A percentile compares a stretch with the other conserved stretches of the same genome.
Conservation (phyloP, 2,888 invertebrate species). For the Himalopsyche japonica region DNA sequence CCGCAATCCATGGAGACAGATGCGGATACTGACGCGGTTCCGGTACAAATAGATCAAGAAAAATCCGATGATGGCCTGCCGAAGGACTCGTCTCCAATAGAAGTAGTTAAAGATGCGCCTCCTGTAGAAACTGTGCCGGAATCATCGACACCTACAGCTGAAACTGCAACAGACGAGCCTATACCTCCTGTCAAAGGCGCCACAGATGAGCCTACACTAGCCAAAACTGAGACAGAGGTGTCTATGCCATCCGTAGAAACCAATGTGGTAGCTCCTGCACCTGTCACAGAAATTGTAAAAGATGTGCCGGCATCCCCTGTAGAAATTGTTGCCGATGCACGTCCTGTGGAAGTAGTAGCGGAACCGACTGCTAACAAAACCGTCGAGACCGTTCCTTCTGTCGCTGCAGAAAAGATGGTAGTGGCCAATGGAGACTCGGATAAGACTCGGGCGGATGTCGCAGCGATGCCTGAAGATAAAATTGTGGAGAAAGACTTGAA, state of each 20-base stretch:
- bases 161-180: constrained; percentile 35
- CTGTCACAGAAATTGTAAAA: constrained; percentile 8
- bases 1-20: constrained; percentile 35
- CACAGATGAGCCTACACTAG: constrained; percentile 28
- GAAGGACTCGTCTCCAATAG: background rate
- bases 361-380: constrained; percentile 10
- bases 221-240: background rate
- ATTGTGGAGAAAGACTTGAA: constrained; percentile 21
- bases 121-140: background rate
- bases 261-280: background rate
- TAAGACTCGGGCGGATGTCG: too few species aligned
- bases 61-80: constrained; percentile 17
- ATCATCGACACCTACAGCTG: background rate
- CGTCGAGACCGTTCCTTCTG: constrained; percentile 17
- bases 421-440: too few species aligned
- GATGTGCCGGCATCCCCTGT: constrained; percentile 4
- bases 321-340: background rate
- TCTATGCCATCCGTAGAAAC: background rate
- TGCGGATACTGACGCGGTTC: constrained; percentile 13
- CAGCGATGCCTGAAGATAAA: background rate
- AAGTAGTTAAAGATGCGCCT: background rate
- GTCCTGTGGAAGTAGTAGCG: constrained; percentile 24
- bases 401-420: too few species aligned
- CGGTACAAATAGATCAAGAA: background rate
- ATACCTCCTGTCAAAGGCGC: constrained; percentile 40